A percentile compares a stretch with the other conserved stretches of the same genome.
Conservation (phyloP, 2,113 vertebrate genomes). For the Lasiurus borealis region DNA sequence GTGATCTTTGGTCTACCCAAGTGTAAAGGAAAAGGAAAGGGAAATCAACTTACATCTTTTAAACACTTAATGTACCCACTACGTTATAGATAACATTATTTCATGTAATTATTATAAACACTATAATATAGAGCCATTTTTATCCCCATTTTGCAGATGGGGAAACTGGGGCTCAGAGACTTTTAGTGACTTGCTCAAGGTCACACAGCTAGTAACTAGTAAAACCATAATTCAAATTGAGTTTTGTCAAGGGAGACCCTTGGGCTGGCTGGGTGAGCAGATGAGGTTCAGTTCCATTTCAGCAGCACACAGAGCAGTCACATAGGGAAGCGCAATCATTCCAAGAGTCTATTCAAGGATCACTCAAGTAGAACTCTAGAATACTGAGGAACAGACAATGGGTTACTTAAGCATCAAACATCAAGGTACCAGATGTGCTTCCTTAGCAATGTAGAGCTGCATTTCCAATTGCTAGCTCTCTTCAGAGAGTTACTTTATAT, state of each 20-base stretch:
- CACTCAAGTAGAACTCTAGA: constrained; percentile 57
- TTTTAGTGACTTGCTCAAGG: constrained; percentile 46
- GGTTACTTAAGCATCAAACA: constrained; percentile 53
- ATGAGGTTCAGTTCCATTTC: constrained; percentile 40
- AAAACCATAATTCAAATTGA: constrained; percentile 63
- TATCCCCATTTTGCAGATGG: constrained; percentile 46
- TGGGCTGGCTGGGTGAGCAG: background rate
- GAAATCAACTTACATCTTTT: background rate
- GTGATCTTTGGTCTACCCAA: background rate
- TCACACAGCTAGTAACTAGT: background rate
- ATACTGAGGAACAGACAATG: constrained; percentile 54
- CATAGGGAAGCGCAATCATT: constrained; percentile 60
- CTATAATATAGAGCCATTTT: constrained; percentile 11
- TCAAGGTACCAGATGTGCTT: background rate
- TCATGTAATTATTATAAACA: constrained; percentile 24
- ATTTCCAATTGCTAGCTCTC: background rate
- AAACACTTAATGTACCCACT: background rate
- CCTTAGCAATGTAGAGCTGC: constrained; percentile 8
- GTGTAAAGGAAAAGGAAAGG: constrained; percentile 20
- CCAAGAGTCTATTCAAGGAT: constrained; percentile 60
- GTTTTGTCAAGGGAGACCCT: constrained; percentile 57
- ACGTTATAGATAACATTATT: constrained; percentile 28
- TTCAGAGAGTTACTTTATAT: constrained; percentile 13
- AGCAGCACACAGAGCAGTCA: constrained; percentile 57
- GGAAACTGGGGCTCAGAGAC: constrained; percentile 25